Percentiles rank a stretch among this genome's conserved stretches.
phyloP scores from a whole-genome alignment of 2,797 vertebrate genomes.

The Acanthurus leucopareius region DNA sequence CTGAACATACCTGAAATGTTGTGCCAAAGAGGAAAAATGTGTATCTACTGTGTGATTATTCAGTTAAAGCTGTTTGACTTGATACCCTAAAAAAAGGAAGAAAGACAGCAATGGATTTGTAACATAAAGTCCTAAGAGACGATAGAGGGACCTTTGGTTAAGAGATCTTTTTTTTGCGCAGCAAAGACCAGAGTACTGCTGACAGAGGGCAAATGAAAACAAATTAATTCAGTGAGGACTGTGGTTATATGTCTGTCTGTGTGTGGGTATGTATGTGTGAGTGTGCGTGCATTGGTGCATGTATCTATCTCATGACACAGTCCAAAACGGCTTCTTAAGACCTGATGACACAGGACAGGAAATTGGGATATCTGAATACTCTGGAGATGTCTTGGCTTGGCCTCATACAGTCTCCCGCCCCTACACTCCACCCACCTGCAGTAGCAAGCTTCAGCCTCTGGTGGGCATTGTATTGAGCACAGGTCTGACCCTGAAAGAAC shows the following conservation, averaged over 20 bases:
- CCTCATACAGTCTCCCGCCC: conserved; percentile 53
- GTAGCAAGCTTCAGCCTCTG: conserved; percentile 67
- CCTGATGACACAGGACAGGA: conserved; percentile 77
- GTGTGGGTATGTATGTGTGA: conserved; percentile 26
- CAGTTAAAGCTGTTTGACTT: conserved; percentile 58
- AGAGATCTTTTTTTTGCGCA: conserved; percentile 68
- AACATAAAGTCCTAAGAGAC: conserved; percentile 72
- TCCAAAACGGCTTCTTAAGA: conserved; percentile 78
- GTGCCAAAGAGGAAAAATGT: conserved; percentile 24
- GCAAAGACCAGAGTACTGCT: conserved; percentile 76
- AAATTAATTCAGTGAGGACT: conserved; percentile 83
- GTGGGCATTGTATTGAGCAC: conserved; percentile 52
- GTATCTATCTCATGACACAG: conserved; percentile 77
- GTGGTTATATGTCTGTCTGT: conserved; percentile 45
- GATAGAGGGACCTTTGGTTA: conserved; percentile 68
- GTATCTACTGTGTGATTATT: conserved; percentile 16
- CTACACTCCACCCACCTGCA: conserved; percentile 48
- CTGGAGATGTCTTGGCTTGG: conserved; percentile 73
- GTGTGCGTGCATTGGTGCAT: conserved; percentile 24
- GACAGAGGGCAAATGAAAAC: conserved; percentile 85
- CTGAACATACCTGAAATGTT: conserved; percentile 36
- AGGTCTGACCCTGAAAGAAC: conserved; percentile 19
- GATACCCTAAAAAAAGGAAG: conserved; percentile 52
- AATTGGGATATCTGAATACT: conserved; percentile 78
- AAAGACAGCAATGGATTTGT: conserved; percentile 47